Conservation (phyloP, 2,113 vertebrate genomes). For the Psilopsiagon aymara region DNA sequence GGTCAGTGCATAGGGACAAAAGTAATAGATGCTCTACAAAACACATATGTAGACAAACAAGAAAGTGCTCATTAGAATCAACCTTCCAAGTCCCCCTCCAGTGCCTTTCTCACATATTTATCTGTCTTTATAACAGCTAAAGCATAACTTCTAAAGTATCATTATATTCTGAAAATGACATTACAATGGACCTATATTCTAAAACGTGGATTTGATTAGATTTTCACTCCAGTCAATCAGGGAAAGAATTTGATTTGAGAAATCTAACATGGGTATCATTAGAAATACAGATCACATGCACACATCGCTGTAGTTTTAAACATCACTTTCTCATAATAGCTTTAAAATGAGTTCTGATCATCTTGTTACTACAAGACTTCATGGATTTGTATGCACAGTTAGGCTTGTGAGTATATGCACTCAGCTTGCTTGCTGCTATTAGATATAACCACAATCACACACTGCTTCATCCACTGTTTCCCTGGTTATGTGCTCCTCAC, state of each 20-base stretch:
- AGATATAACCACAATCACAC: neutral
- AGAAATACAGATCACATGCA: neutral
- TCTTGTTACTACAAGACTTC: neutral
- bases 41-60: neutral
- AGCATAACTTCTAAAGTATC: neutral
- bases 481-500: neutral
- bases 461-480: neutral
- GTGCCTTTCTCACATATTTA: neutral
- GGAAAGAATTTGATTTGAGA: neutral
- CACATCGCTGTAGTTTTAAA: neutral
- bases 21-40: neutral
- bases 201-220: slow-evolving; percentile 29
- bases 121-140: neutral
- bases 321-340: neutral
- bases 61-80: neutral
- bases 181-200: neutral
- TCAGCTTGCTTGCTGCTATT: neutral
- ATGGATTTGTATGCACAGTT: neutral
- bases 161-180: neutral
- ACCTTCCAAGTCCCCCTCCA: neutral
- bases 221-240: slow-evolving; percentile 32
- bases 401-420: neutral
- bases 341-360: slow-evolving; percentile 22
- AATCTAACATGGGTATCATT: neutral
- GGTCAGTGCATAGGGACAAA: neutral